Base-by-base conservation (phyloP, 2,113 vertebrate genomes). In the Centropus bengalensis region DNA sequence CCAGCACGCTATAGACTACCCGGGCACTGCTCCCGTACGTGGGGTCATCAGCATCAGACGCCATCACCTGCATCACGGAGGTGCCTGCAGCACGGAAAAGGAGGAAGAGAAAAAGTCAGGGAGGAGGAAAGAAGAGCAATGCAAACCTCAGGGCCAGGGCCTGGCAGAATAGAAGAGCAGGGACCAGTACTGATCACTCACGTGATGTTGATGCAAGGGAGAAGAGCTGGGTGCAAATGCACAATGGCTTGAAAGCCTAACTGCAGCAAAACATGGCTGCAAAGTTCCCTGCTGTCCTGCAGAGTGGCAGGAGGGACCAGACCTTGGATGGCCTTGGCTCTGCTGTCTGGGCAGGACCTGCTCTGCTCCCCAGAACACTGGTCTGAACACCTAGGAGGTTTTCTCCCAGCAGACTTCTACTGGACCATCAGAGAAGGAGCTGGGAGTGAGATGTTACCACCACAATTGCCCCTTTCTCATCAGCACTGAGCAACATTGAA, bases 31-130 rank as follows among this genome's bases (percentile, higher is more conserved):
- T 99, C 70, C 99, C 99, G 0, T 99, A 99, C 0, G 98, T 98
- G 66, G 99, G 99, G 96, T 99, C 99, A 6, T 99, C 99, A 0
- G 99, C 99, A 42, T 99, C 99, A 1, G 98, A 99, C 5, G 99
- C 99, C 92, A 98, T 99, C 82, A 99, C 99, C 97, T 99, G 99
- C 99, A 99, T 99, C 91, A 99, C 99, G 4, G 99, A 99, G 4
- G 99, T 99, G 92, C 99, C 99, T 99, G 98, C 87, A 93, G 81
- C 73, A 73, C 79, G 10, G 93, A 73, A 82, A 70, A 89, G 27
- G 49, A 67, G 68, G 79, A 91, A 79, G 88, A 66, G 26, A 74
- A 12, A 23, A 62, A 54, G 67, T 86, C 54, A 73, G 59, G 69
- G n/a, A 80, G 36, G 47, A 76, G 24, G 16, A 2, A 4, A 33